These are phyloP conservation scores for Flexamia atlantica DNA, from an alignment of 2,888 invertebrate species.

Conservation along the genomic window DNA sequence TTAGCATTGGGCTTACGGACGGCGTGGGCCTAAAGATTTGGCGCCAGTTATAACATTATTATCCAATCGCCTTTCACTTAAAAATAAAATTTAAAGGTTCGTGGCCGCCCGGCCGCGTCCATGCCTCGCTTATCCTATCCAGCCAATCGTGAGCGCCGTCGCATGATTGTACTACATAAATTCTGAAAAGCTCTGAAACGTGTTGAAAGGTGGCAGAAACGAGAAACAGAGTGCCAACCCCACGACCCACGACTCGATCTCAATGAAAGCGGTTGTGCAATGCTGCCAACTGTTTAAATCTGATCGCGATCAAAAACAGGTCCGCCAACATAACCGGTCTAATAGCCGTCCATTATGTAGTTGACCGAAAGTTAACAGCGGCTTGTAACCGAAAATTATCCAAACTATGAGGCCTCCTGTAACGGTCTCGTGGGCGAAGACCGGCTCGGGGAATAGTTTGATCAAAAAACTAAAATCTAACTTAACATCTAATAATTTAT, in stretches of 20 bases:
- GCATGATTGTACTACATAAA: slow-evolving; percentile 17
- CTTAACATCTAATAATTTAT: no score
- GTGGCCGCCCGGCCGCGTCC: background rate
- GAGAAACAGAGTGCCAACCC: background rate
- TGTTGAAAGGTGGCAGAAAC: slow-evolving; percentile 28
- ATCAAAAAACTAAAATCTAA: no score
- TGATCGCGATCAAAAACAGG: slow-evolving; percentile 48
- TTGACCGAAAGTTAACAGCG: slow-evolving; percentile 22
- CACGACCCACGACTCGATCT: slow-evolving; percentile 20
- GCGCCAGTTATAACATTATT: no score
- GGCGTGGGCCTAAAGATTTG: no score
- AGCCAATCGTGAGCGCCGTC: background rate
- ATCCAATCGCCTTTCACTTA: no score
- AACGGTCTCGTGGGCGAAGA: background rate
- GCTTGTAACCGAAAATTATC: slow-evolving; percentile 16
- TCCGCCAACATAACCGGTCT: slow-evolving; percentile 51
- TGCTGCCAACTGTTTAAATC: slow-evolving; percentile 49
- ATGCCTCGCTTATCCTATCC: background rate
- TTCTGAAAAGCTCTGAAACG: slow-evolving; percentile 2
- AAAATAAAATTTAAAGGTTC: background rate
- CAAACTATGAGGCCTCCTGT: background rate
- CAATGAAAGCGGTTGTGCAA: slow-evolving; percentile 31
- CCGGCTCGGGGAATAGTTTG: no score
- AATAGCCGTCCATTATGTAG: background rate
- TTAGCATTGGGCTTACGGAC: no score